Evolutionary conservation across 2,797 vertebrate genomes (phyloP).

Genomic region (Periparus ater): DNA sequence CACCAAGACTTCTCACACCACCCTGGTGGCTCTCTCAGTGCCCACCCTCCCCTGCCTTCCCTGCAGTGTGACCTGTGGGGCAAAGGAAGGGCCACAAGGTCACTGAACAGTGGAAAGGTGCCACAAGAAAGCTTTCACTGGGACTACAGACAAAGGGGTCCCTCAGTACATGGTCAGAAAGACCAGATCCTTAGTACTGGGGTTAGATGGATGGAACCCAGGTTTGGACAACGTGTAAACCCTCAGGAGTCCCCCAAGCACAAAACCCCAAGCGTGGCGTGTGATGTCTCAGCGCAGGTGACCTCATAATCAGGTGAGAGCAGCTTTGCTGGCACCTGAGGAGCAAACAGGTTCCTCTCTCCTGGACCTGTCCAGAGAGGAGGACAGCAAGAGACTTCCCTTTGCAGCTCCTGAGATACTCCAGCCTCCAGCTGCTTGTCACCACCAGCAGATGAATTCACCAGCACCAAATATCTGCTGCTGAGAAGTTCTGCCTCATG

Average conservation of each 20-base stretch:
- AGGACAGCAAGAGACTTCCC: not conserved
- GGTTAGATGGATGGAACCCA: not conserved
- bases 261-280: not conserved
- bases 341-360: not conserved
- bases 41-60: not conserved
- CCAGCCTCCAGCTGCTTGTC: not conserved
- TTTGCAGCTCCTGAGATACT: not conserved
- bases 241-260: not conserved
- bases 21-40: not conserved
- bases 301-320: not conserved
- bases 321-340: not conserved
- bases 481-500: not conserved
- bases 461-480: not conserved
- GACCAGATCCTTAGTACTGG: not conserved
- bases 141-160: not conserved
- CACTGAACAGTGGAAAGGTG: not conserved
- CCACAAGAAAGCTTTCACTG: not conserved
- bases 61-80: not conserved
- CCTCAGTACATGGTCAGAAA: not conserved
- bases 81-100: not conserved
- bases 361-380: not conserved
- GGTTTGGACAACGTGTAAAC: not conserved
- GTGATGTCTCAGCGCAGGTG: not conserved
- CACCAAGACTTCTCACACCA: rapidly evolving
- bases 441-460: not conserved